phyloP scores from a whole-genome alignment of 1,140 invertebrate genomes.

The Nomia melanderi region DNA sequence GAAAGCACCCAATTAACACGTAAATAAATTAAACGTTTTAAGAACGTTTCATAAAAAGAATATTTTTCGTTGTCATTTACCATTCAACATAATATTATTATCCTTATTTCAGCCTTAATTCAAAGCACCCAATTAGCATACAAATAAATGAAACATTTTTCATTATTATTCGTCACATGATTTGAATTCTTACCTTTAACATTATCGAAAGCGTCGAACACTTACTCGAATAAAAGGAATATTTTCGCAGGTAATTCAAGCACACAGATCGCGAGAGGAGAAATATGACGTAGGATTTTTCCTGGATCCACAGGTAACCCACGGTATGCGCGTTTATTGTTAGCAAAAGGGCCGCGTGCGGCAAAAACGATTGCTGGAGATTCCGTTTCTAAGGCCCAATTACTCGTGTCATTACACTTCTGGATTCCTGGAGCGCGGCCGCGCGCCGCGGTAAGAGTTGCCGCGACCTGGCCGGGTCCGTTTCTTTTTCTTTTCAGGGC shows the following conservation, averaged over 20 bases:
- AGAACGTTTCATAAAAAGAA: too few species aligned
- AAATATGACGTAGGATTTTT: conserved; percentile 45
- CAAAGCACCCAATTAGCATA: too few species aligned
- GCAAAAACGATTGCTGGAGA: conserved; percentile 51
- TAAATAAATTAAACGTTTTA: too few species aligned
- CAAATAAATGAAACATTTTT: too few species aligned
- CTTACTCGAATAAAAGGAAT: background rate
- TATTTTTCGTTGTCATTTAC: too few species aligned
- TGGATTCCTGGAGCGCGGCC: conserved; percentile 62
- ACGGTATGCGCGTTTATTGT: conserved; percentile 61
- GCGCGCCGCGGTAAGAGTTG: conserved; percentile 48
- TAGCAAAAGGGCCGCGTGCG: conserved; percentile 61
- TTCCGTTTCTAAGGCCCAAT: conserved; percentile 68
- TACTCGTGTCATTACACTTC: conserved; percentile 68
- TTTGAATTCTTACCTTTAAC: too few species aligned
- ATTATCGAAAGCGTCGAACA: too few species aligned
- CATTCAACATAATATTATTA: too few species aligned
- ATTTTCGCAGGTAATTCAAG: background rate
- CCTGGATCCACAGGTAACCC: conserved; percentile 25
- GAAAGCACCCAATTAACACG: too few species aligned
- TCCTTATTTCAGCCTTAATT: too few species aligned
- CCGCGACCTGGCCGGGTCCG: conserved; percentile 20
- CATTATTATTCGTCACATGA: too few species aligned
- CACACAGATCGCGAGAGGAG: conserved; percentile 32
- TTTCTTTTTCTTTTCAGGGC: conserved; percentile 42